phyloP scores from a whole-genome alignment of 2,113 vertebrate species.

The Lynx canadensis region DNA sequence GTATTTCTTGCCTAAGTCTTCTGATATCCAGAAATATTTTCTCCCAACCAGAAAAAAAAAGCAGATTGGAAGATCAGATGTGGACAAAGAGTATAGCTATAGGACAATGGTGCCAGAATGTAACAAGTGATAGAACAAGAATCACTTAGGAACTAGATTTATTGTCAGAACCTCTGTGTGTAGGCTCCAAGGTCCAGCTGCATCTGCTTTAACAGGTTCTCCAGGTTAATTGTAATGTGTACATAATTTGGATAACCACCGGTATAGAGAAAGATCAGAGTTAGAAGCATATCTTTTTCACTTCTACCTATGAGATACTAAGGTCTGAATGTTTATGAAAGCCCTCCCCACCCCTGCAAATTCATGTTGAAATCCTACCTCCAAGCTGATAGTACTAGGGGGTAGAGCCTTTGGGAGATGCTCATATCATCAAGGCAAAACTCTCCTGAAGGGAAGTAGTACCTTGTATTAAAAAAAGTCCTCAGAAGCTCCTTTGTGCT shows the following conservation, averaged over 20 bases:
- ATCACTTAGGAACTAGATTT: neutral
- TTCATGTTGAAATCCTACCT: neutral
- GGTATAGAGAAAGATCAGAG: neutral
- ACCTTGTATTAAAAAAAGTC: neutral
- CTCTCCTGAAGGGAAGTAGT: neutral
- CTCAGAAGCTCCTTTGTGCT: neutral
- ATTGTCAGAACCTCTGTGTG: neutral
- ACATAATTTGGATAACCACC: neutral
- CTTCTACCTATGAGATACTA: neutral
- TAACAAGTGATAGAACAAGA: neutral
- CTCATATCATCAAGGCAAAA: neutral
- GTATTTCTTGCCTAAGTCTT: neutral
- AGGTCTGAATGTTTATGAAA: neutral
- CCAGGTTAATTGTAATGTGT: neutral
- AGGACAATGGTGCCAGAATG: neutral
- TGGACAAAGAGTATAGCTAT: neutral
- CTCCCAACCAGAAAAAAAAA: neutral
- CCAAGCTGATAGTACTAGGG: neutral
- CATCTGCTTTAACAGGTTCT: neutral
- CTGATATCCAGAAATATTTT: neutral
- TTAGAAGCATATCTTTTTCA: neutral
- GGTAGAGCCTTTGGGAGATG: too few species aligned
- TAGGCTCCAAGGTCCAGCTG: neutral
- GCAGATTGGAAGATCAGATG: neutral
- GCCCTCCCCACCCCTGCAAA: neutral